Evolutionary conservation across 2,113 vertebrate species (phyloP).

Genomic region (Grammomys surdaster): DNA sequence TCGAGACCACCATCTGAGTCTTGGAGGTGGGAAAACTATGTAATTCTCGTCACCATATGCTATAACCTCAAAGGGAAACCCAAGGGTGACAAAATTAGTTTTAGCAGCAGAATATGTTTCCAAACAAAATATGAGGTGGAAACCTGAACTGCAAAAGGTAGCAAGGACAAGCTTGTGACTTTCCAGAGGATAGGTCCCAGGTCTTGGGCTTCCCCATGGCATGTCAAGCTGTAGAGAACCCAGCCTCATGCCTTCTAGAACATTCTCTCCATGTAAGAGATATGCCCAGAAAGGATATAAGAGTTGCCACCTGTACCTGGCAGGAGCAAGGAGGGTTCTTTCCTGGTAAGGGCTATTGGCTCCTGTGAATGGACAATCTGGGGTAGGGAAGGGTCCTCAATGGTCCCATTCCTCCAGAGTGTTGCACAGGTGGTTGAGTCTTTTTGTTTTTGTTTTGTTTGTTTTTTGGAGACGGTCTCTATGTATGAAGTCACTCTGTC

Average conservation of each 20-base stretch:
- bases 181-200: neutral
- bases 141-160: neutral
- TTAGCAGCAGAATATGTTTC: constrained; percentile 50
- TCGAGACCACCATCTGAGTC: neutral
- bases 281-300: neutral
- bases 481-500: neutral
- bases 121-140: neutral
- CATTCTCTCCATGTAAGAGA: neutral
- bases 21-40: neutral
- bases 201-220: neutral
- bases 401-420: neutral
- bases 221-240: neutral
- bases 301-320: neutral
- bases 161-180: neutral
- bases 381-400: neutral
- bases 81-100: neutral
- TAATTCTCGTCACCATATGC: neutral
- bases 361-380: neutral
- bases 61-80: neutral
- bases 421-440: neutral
- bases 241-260: neutral
- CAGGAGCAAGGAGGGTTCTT: neutral
- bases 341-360: neutral
- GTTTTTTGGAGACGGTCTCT: neutral
- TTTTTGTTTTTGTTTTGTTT: neutral